Conservation (phyloP, 2,888 invertebrate genomes). For the Tubiluchus corallicola region DNA sequence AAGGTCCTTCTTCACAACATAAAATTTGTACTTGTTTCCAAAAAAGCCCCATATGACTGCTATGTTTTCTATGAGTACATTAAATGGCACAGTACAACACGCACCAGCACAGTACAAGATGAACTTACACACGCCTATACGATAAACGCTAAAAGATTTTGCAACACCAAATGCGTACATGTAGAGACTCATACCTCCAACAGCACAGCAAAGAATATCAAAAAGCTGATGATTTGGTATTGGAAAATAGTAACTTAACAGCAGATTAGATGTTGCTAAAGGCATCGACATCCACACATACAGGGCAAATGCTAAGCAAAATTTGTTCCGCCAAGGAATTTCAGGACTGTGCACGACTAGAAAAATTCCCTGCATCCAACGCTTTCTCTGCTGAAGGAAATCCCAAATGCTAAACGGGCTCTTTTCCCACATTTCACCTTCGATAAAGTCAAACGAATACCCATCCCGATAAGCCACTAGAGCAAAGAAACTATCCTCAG, state of each 20-base stretch:
- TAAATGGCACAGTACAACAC: constrained; percentile 73
- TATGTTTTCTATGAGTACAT: constrained; percentile 79
- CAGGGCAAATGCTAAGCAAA: constrained; percentile 64
- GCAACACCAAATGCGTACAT: constrained; percentile 97
- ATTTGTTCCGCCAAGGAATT: constrained; percentile 56
- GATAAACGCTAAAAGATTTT: constrained; percentile 61
- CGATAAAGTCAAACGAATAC: constrained; percentile 80
- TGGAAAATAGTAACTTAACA: constrained; percentile 64
- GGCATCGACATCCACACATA: constrained; percentile 94
- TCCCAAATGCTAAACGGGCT: constrained; percentile 87
- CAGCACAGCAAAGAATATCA: constrained; percentile 71
- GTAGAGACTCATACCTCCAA: constrained; percentile 81
- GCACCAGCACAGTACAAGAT: constrained; percentile 63
- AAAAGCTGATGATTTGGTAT: constrained; percentile 48
- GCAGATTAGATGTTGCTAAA: constrained; percentile 67
- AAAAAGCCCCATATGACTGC: constrained; percentile 85
- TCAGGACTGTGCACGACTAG: constrained; percentile 43
- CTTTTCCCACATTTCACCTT: constrained; percentile 98
- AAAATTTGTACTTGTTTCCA: constrained; percentile 88
- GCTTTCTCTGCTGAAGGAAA: constrained; percentile 83
- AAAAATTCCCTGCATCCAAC: constrained; percentile 53
- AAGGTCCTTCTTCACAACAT: constrained; percentile 79
- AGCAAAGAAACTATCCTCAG: constrained; percentile 91
- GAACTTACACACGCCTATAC: constrained; percentile 56
- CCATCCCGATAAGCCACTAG: constrained; percentile 83